Evolutionary conservation across 2,888 invertebrate species (phyloP).

Genomic region (Zygothrica quintamaculata): DNA sequence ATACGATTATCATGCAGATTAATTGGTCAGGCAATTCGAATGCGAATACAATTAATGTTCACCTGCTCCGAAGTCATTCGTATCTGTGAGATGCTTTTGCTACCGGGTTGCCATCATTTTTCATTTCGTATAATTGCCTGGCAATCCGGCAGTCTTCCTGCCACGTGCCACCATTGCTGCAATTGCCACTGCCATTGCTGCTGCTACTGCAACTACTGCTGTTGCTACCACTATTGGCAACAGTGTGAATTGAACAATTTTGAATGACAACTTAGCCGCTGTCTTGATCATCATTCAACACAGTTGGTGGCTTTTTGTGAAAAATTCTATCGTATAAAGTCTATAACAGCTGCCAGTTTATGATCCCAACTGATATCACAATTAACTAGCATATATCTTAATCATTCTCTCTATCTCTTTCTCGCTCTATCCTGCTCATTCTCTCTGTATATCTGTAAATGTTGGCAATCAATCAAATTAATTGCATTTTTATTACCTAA

Average conservation of each 20-base stretch:
- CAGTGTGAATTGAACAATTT: conserved; percentile 42
- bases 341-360: conserved; percentile 35
- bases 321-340: conserved; percentile 37
- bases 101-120: conserved; percentile 48
- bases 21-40: conserved; percentile 59
- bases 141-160: conserved; percentile 11
- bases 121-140: conserved; percentile 48
- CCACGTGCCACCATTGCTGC: no score
- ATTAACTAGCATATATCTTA: conserved; percentile 10
- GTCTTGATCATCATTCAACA: conserved; percentile 40
- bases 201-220: neutral
- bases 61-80: conserved; percentile 1
- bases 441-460: conserved; percentile 5
- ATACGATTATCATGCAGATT: conserved; percentile 71
- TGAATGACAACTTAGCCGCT: conserved; percentile 48
- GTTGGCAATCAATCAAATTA: conserved; percentile 36
- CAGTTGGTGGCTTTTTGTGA: conserved; percentile 32
- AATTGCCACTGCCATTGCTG: conserved; percentile 15
- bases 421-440: no score
- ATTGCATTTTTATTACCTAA: no score
- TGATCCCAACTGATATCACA: conserved; percentile 32
- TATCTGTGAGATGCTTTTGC: conserved; percentile 22
- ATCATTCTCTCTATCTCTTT: no score
- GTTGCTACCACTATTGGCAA: conserved; percentile 1
- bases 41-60: conserved; percentile 58